Evolutionary conservation across 2,113 vertebrate species (phyloP).

Genomic region (Anser cygnoides): DNA sequence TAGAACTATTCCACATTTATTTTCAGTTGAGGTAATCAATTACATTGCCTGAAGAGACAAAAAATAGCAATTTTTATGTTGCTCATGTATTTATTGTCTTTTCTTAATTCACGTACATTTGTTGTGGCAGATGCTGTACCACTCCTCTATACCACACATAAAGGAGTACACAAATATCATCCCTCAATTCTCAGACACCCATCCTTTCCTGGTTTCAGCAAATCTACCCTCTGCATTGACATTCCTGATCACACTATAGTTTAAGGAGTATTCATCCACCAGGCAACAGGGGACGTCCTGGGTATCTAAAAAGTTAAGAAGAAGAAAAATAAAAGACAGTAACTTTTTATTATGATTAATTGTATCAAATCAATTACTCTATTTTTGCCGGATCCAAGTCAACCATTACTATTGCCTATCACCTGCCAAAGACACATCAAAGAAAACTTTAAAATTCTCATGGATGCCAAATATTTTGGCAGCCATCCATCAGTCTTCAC

Average conservation of each 20-base stretch:
- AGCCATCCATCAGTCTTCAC: not conserved
- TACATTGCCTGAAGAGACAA: not conserved
- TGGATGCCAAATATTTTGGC: constrained; percentile 46
- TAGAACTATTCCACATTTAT: not conserved
- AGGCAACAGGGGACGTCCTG: not conserved
- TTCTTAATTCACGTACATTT: not conserved
- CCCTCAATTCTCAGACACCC: not conserved
- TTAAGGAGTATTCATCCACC: not conserved
- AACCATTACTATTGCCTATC: not conserved
- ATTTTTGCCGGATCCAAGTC: not conserved
- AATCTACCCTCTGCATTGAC: not conserved
- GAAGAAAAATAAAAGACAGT: not conserved
- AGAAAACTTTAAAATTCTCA: constrained; percentile 8
- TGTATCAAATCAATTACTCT: constrained; percentile 32
- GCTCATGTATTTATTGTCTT: not conserved
- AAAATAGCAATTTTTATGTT: not conserved
- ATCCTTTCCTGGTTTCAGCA: not conserved
- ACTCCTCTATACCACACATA: not conserved
- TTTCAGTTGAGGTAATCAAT: not conserved
- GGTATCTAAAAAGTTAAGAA: not conserved
- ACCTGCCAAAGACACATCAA: constrained; percentile 35
- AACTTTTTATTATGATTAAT: not conserved
- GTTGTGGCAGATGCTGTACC: not conserved
- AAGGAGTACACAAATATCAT: not conserved
- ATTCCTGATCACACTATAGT: not conserved